Evolutionary conservation across 2,888 invertebrate genomes (phyloP), one percentile per base, ranked within the genome.

Genomic region (Melinaea menophilus): DNA sequence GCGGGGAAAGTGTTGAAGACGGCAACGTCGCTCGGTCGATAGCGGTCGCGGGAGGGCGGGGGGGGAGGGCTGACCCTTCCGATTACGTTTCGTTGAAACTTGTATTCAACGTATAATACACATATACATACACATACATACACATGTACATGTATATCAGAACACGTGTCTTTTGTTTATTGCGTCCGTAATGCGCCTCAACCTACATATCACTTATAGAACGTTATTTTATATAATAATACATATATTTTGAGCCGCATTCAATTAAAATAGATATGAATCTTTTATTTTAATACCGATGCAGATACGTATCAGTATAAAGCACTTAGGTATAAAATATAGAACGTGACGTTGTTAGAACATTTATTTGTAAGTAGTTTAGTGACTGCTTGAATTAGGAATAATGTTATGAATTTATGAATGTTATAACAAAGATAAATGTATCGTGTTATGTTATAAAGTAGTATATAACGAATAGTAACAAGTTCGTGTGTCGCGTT

Each of bases 11-110:
- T 67, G 46, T 55, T 48, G 58, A 63, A 68, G 7, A 64, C 69
- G 72, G 88, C 89, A 90, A 88, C 88, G 75, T 73, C 75, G 80
- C 81, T 73, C 80, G 82, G 80, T 83, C 79, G 75, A 77, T 78
- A 74, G 66, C 73, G 77, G 70, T 64, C 69, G 62, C 69, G 67
- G 64, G 65, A 65, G 58, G 55, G 41, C 58, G 48, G 61, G 65
- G 64, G 69, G 68, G 54, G 55, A 34, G 41, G 55, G 72, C 70
- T 81, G 84, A 82, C 82, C 83, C 84, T 81, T 81, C 79, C 78
- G 75, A 59, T 59, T 59, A 59, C 54, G 54, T 59, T 51, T 12
- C 48, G 59, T 51, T 56, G 59, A 47, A 41, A 56, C 63, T 51
- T 56, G 56, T 61, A 22, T 55, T 60, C 57, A 47, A 34, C 54